phyloP scores from a whole-genome alignment of 2,113 vertebrate species.

The Mustela nigripes region DNA sequence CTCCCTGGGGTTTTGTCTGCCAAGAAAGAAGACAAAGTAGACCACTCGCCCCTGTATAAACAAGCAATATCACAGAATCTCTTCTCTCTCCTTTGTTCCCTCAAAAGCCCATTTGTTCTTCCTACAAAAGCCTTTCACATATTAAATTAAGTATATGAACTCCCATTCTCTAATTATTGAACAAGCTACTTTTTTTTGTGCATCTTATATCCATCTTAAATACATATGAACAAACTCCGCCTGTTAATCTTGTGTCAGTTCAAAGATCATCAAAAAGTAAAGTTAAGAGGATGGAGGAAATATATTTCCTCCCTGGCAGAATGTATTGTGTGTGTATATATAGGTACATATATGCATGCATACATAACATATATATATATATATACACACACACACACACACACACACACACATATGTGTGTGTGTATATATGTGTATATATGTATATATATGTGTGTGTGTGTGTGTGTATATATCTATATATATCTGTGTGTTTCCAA shows the following conservation, averaged over 20 bases:
- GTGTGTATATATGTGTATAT: no score
- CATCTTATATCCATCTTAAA: neutral
- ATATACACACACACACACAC: no score
- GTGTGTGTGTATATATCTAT: no score
- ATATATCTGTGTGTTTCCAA: neutral
- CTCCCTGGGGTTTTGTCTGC: neutral
- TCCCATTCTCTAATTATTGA: neutral
- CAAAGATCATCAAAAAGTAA: neutral
- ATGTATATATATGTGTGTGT: neutral
- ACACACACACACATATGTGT: no score
- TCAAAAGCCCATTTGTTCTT: neutral
- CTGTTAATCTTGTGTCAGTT: neutral
- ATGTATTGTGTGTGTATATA: neutral
- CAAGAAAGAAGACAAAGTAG: neutral
- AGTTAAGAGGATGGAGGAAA: neutral
- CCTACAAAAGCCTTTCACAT: neutral
- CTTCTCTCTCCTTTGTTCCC: neutral
- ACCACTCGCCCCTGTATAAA: neutral
- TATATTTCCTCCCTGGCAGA: neutral
- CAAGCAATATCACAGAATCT: neutral
- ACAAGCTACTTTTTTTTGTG: neutral
- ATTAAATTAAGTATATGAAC: neutral
- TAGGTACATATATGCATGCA: accelerated
- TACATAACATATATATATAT: no score
- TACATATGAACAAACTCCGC: neutral